Conservation (phyloP, 1,140 invertebrate genomes). For the Pemphigus obesinymphae region DNA sequence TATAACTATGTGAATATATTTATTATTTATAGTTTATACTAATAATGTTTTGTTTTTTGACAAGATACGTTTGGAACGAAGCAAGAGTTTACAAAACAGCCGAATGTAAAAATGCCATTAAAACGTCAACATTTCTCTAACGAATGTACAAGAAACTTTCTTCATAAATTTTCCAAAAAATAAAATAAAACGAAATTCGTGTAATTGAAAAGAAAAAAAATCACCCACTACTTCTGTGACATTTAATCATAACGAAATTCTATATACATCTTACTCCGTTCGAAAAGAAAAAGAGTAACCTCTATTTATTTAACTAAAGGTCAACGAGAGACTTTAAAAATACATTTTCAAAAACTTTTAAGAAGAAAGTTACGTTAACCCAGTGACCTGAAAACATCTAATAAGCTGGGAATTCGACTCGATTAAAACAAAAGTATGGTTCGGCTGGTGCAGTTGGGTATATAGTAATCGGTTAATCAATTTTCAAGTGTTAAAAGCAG, state of each 20-base stretch:
- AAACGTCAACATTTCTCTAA: slow-evolving; percentile 16
- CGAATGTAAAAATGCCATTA: slow-evolving; percentile 3
- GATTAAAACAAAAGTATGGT: neutral
- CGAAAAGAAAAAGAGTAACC: neutral
- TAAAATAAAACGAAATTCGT: neutral
- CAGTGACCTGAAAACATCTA: slow-evolving; percentile 1
- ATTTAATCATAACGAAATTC: slow-evolving; percentile 24
- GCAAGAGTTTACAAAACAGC: neutral
- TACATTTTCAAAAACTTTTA: neutral
- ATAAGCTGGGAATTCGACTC: neutral
- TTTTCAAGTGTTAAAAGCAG: neutral
- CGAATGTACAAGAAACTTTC: slow-evolving; percentile 3
- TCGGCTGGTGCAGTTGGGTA: neutral
- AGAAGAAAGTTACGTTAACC: neutral
- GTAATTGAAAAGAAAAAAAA: slow-evolving; percentile 27
- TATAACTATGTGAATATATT: neutral
- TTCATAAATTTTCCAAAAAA: slow-evolving; percentile 2
- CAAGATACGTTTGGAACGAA: neutral
- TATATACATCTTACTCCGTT: neutral
- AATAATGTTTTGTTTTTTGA: no score
- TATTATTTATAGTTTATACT: neutral
- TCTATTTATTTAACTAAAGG: slow-evolving; percentile 14
- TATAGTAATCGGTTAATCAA: neutral
- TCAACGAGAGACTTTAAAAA: neutral
- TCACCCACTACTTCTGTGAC: neutral